Evolutionary conservation across 2,797 vertebrate genomes (phyloP).

Genomic region (Tarsius wallacei): DNA sequence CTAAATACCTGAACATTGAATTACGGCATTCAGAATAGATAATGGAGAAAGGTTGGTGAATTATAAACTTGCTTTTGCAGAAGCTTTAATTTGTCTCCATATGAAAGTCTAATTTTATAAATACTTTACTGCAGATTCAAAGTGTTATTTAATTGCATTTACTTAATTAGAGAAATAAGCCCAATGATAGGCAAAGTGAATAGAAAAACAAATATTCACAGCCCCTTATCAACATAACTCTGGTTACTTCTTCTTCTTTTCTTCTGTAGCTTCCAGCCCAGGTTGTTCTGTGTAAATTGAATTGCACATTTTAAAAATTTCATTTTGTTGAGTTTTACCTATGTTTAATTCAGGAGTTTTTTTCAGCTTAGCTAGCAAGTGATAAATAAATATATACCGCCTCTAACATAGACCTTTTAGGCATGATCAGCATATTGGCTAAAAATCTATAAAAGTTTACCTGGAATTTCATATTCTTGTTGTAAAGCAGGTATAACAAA

Average conservation of each 20-base stretch:
- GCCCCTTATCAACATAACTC: background rate
- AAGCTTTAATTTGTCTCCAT: constrained; percentile 55
- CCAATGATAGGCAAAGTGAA: constrained; percentile 53
- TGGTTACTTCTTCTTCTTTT: constrained; percentile 71
- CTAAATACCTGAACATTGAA: constrained; percentile 69
- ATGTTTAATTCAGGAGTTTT: constrained; percentile 75
- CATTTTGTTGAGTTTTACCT: constrained; percentile 77
- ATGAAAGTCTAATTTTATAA: constrained; percentile 49
- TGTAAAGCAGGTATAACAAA: background rate
- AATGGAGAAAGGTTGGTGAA: constrained; percentile 8
- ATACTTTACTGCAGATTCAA: constrained; percentile 40
- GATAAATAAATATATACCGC: constrained; percentile 59
- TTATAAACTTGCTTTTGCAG: constrained; percentile 30
- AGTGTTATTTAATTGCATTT: constrained; percentile 63
- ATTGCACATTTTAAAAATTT: constrained; percentile 67
- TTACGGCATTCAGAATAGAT: background rate
- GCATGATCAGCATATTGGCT: constrained; percentile 58
- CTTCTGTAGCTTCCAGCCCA: constrained; percentile 14
- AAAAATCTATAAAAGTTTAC: background rate
- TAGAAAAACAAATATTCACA: constrained; percentile 56
- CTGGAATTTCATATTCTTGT: background rate
- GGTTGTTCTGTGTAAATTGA: constrained; percentile 36
- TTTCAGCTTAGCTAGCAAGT: background rate
- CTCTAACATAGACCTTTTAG: constrained; percentile 66
- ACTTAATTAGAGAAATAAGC: constrained; percentile 61